Evolutionary conservation across 2,113 vertebrate species (phyloP).

Genomic region (Dasyurus viverrinus): DNA sequence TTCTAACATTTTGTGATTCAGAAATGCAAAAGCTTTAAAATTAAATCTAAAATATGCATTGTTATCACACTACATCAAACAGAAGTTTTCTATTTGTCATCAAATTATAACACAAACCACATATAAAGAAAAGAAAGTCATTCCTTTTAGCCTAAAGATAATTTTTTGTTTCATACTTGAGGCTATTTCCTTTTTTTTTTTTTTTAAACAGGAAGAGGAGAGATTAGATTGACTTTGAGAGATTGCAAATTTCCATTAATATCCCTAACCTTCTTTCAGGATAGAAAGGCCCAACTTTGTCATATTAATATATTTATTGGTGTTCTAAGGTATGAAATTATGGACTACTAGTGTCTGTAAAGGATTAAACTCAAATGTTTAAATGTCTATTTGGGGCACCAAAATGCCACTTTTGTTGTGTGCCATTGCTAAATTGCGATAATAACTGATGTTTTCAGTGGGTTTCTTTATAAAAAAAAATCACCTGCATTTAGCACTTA

Average conservation of each 20-base stretch:
- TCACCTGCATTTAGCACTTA: neutral
- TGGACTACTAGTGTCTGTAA: too few relatives aligned
- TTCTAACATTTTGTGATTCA: neutral
- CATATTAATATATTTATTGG: too few relatives aligned
- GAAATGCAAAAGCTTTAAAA: neutral
- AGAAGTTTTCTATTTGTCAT: neutral
- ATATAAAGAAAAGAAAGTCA: neutral
- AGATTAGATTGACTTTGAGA: too few relatives aligned
- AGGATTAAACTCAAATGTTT: too few relatives aligned
- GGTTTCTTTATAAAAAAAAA: neutral
- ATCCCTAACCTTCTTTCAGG: too few relatives aligned
- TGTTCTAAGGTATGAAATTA: too few relatives aligned
- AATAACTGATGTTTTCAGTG: neutral
- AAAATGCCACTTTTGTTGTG: neutral
- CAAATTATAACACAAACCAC: neutral
- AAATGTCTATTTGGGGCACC: neutral
- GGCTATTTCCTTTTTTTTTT: constrained; percentile 9
- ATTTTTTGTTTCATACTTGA: neutral
- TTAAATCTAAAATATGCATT: neutral
- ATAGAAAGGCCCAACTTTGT: too few relatives aligned
- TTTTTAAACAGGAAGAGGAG: too few relatives aligned
- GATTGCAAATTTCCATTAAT: too few relatives aligned
- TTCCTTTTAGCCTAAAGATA: neutral
- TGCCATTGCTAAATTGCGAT: neutral
- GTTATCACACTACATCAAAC: neutral